Evolutionary conservation across 2,888 invertebrate species (phyloP).

Genomic region (Periphyllus acericola): DNA sequence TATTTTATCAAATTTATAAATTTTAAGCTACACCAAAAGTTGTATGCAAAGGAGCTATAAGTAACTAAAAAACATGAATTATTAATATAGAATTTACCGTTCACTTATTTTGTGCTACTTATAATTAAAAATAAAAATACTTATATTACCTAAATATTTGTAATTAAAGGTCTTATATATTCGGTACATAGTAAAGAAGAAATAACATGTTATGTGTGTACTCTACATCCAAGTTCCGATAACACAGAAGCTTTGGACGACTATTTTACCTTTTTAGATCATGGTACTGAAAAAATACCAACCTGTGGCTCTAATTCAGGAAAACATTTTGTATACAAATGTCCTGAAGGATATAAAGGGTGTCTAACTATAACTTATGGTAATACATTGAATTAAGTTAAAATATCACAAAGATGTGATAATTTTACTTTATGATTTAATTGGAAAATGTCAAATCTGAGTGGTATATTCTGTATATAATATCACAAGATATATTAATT

Average conservation of each 20-base stretch:
- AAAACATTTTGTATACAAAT: slow-evolving; percentile 34
- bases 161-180: slow-evolving; percentile 19
- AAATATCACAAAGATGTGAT: neutral
- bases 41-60: neutral
- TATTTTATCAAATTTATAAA: neutral
- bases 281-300: slow-evolving; percentile 34
- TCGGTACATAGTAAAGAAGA: slow-evolving; percentile 18
- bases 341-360: slow-evolving; percentile 45
- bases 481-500: neutral
- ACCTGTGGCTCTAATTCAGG: slow-evolving; percentile 41
- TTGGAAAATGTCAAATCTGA: too few relatives aligned
- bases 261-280: slow-evolving; percentile 19
- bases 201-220: slow-evolving; percentile 48
- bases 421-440: too few relatives aligned
- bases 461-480: neutral
- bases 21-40: neutral
- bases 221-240: neutral
- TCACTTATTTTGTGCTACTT: neutral
- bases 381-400: slow-evolving; percentile 8
- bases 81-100: too few relatives aligned
- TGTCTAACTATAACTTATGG: slow-evolving; percentile 54
- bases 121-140: neutral
- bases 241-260: slow-evolving; percentile 21
- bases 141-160: neutral
- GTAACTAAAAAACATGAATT: neutral